Base-by-base conservation (phyloP, 2,888 invertebrate species). In the Dyspetes luteomarginatus region DNA sequence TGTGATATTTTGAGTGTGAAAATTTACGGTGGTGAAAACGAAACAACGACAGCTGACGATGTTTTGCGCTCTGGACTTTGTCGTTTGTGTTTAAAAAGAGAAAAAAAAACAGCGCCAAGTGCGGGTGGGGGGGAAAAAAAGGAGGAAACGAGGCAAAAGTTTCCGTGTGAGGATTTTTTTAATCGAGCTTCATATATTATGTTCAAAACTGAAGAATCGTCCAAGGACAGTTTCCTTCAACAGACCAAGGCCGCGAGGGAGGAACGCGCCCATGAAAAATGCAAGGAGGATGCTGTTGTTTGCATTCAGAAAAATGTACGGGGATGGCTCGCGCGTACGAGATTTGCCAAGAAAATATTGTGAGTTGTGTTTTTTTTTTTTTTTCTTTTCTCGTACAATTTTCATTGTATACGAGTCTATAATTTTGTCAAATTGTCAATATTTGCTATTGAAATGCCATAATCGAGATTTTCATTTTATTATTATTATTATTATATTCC, bases 231-330 rank as follows among this genome's bases (percentile, higher is more conserved):
- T 85, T 98, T 98, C 92, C 93, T 98, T 88, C 97, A 97, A 92
- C 97, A 97, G 91, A 97, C 97, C 3, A 98, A 98, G 92, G 96
- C 96, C 28, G 98, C 98, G 12, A 94, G 98, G 79, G 97, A 97
- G 91, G 98, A 98, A 92, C 94, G 98, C 75, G 97, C 97, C 0
- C 93, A 96, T 69, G 98, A 97, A 89, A 97, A 97, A 91, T 95
- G 95, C 82, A 94, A 95, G 81, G 97, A 97, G 87, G 93, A 93
- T 84, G 96, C 97, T 36, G 95, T 95, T 48, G 93, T 95, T 41
- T 93, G 94, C 84, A 95, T 98, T 83, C 97, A 98, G 91, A 94
- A 96, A n/a, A 92, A 93, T 71, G 92, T 96, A 45, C 94, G 96
- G 88, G 96, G 96, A 83, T 97, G 96, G 95, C 92, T 96, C n/a